These are phyloP conservation scores for Vollenhovia emeryi DNA, from an alignment of 1,140 invertebrate genomes.

Conservation along the genomic window DNA sequence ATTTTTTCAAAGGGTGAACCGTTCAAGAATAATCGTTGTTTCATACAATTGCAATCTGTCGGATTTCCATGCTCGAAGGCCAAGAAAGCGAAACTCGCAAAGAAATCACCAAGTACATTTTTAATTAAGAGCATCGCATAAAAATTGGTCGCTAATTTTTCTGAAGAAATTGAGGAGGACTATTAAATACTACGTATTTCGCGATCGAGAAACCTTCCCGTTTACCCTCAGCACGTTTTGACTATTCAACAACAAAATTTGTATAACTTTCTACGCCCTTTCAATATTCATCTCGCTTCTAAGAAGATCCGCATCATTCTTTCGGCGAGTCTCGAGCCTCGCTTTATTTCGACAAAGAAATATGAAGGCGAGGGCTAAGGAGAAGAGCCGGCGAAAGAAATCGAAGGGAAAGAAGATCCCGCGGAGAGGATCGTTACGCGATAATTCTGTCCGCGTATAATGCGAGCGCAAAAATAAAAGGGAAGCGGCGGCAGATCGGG, in stretches of 20 bases:
- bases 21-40: neutral
- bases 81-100: neutral
- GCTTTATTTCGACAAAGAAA: neutral
- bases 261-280: neutral
- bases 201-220: neutral
- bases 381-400: slow-evolving; percentile 15
- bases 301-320: neutral
- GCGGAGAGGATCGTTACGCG: slow-evolving; percentile 10
- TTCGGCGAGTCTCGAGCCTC: neutral
- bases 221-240: neutral
- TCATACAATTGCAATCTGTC: neutral
- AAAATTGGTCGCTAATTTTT: neutral
- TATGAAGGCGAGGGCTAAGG: neutral
- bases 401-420: neutral
- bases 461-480: slow-evolving; percentile 26
- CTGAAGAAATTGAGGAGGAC: neutral
- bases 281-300: neutral
- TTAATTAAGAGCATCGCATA: neutral
- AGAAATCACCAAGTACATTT: neutral
- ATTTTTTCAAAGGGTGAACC: neutral
- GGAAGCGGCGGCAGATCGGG: slow-evolving; percentile 22
- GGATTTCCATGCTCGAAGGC: too few species aligned
- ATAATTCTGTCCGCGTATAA: slow-evolving; percentile 44
- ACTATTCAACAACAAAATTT: slow-evolving; percentile 2
- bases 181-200: neutral